phyloP scores from a whole-genome alignment of 2,113 vertebrate genomes.

The Manacus vitellinus region DNA sequence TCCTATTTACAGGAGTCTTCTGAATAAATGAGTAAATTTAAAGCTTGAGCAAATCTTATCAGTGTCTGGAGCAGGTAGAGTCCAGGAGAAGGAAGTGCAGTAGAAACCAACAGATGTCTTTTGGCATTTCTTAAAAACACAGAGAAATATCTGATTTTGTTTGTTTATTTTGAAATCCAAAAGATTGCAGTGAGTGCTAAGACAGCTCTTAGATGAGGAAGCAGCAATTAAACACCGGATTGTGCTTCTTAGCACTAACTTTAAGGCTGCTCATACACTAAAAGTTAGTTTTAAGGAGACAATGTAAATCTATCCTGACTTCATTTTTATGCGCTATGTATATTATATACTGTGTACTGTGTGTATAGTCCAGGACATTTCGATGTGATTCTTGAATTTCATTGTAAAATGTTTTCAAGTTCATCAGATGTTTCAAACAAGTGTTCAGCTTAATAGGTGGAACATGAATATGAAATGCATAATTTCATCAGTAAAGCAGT shows the following conservation, averaged over 20 bases:
- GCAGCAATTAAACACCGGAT: neutral
- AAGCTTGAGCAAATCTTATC: neutral
- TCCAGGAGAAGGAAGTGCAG: neutral
- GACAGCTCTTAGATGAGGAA: neutral
- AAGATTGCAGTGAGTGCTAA: neutral
- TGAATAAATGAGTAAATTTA: neutral
- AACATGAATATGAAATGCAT: neutral
- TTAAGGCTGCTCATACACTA: neutral
- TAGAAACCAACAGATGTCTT: neutral
- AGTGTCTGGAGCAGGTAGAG: neutral
- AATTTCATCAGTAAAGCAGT: neutral
- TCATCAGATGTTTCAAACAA: neutral
- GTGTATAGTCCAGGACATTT: neutral
- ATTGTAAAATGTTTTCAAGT: neutral
- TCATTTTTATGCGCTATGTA: neutral
- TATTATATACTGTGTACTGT: neutral
- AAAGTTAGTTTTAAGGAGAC: neutral
- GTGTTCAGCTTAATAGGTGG: neutral
- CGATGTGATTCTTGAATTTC: rapidly evolving
- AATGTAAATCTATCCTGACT: neutral
- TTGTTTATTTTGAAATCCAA: neutral
- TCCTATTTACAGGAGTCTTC: neutral
- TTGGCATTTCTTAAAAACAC: neutral
- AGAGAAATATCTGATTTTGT: neutral
- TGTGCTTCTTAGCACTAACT: neutral